Percentiles rank a stretch among this genome's conserved stretches.
Conservation (phyloP, 2,888 invertebrate genomes). For the Agapetus fuscipes region DNA sequence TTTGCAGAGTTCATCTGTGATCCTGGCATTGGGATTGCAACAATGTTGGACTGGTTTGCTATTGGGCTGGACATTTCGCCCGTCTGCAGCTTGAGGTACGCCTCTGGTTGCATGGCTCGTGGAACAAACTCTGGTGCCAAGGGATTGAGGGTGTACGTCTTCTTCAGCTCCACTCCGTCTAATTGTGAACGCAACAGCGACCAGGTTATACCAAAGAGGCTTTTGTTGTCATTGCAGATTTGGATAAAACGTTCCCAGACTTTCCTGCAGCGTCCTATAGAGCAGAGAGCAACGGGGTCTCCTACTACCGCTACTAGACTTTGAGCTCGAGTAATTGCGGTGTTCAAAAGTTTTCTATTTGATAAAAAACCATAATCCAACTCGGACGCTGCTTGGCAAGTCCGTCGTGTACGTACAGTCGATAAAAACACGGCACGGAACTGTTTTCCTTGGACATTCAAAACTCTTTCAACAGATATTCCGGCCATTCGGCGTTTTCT, state of each 20-base stretch:
- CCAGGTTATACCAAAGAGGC: constrained; percentile 65
- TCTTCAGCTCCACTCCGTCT: constrained; percentile 64
- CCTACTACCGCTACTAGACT: constrained; percentile 76
- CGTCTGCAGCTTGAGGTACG: constrained; percentile 32
- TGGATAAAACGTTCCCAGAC: constrained; percentile 73
- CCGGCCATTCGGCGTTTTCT: constrained; percentile 62
- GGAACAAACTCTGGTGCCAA: constrained; percentile 74
- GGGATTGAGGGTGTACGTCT: constrained; percentile 70
- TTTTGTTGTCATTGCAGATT: constrained; percentile 59
- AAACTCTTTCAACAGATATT: constrained; percentile 71
- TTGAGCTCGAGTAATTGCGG: constrained; percentile 74
- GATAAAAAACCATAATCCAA: constrained; percentile 75
- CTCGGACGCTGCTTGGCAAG: constrained; percentile 48
- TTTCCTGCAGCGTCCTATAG: constrained; percentile 69
- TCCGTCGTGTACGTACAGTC: constrained; percentile 61
- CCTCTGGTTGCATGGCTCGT: constrained; percentile 41
- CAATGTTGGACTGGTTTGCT: constrained; percentile 7
- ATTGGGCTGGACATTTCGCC: constrained; percentile 21
- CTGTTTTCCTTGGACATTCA: constrained; percentile 83
- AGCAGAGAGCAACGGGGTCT: constrained; percentile 73
- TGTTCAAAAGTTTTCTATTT: constrained; percentile 71
- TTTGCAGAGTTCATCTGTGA: constrained; percentile 12
- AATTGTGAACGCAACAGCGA: constrained; percentile 55
- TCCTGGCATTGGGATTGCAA: constrained; percentile 13
- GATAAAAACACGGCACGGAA: constrained; percentile 74